These are phyloP conservation scores for Parauchenoglanis ngamensis DNA, from an alignment of 2,797 vertebrate genomes.

Conservation along the genomic window DNA sequence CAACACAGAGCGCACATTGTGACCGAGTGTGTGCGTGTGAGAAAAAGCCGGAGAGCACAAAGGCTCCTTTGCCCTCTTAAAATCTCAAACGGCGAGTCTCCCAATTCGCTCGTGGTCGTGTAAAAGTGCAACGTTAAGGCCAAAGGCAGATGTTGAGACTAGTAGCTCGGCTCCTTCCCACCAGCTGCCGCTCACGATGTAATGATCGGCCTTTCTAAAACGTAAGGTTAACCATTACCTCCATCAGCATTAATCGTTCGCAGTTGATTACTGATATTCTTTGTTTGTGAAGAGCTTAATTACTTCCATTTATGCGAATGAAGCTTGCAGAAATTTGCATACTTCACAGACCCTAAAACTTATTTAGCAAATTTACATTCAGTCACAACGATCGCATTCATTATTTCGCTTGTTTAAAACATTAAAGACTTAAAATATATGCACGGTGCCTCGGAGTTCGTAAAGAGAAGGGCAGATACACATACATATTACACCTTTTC, in stretches of 20 bases:
- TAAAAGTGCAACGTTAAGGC: neutral
- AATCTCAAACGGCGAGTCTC: constrained; percentile 2
- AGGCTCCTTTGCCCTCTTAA: constrained; percentile 25
- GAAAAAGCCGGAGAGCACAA: constrained; percentile 16
- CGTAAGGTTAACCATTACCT: neutral
- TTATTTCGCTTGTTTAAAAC: neutral
- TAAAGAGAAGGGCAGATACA: neutral
- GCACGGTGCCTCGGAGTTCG: neutral
- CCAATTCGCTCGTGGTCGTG: constrained; percentile 3
- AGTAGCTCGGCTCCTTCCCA: too few relatives aligned
- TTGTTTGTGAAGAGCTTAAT: neutral
- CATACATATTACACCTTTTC: neutral
- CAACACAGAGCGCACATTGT: constrained; percentile 50
- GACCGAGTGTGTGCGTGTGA: constrained; percentile 20
- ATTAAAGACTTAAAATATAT: neutral
- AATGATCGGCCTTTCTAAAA: neutral
- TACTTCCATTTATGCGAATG: neutral
- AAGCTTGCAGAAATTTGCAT: neutral
- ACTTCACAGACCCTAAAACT: neutral
- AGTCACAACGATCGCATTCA: neutral
- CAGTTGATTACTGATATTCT: neutral
- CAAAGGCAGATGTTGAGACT: neutral
- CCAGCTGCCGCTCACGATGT: neutral
- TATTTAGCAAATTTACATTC: neutral
- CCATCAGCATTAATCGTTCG: too few relatives aligned